Conservation (phyloP, 2,797 vertebrate genomes). For the Phaenicophaeus curvirostris region DNA sequence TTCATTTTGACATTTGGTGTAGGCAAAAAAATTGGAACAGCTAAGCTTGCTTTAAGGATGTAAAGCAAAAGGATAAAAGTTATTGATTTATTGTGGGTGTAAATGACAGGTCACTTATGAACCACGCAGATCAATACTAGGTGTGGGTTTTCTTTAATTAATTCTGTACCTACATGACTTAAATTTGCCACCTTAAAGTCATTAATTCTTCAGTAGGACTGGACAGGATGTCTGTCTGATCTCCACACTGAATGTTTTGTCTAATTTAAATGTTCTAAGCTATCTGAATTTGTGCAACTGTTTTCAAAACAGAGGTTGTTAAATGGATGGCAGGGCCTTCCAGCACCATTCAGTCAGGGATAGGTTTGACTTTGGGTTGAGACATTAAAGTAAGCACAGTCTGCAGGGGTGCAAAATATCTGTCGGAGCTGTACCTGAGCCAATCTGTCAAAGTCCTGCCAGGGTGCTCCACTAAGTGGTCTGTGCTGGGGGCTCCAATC, state of each 20-base stretch:
- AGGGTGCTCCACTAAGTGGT: not conserved
- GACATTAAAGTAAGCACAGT: fast-evolving
- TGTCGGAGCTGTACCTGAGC: not conserved
- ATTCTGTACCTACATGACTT: constrained; percentile 18
- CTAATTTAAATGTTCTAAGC: not conserved
- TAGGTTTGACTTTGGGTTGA: not conserved
- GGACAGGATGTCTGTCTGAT: not conserved
- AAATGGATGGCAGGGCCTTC: not conserved
- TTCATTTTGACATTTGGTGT: not conserved
- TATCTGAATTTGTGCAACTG: not conserved
- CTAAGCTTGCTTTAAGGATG: not conserved
- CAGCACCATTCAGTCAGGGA: not conserved
- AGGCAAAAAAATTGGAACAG: not conserved
- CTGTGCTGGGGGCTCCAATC: not conserved
- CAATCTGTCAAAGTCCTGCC: not conserved
- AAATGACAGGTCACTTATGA: not conserved
- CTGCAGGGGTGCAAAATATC: not conserved
- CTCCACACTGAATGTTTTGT: not conserved
- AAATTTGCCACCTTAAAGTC: not conserved
- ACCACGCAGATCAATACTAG: not conserved
- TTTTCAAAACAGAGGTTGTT: not conserved
- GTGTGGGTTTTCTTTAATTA: not conserved
- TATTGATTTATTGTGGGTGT: not conserved
- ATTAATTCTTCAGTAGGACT: not conserved
- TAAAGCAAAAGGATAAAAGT: not conserved